Evolutionary conservation across 2,888 invertebrate species (phyloP).

Genomic region (Drosophila atroscutellata): DNA sequence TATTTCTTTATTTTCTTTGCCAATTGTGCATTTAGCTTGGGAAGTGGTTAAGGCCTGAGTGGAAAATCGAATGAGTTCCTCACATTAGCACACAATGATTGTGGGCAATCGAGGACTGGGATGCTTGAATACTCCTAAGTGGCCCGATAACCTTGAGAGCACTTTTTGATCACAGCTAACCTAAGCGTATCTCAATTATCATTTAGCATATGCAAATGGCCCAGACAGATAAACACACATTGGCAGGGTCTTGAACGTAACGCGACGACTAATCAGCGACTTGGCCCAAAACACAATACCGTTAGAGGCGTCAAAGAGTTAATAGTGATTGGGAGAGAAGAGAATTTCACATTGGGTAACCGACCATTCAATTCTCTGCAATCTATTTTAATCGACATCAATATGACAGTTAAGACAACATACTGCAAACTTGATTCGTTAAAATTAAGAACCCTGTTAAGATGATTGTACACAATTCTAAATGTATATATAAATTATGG

Average conservation of each 20-base stretch:
- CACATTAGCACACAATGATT: conserved; percentile 16
- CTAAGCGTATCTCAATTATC: conserved; percentile 44
- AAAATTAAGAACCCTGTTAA: neutral
- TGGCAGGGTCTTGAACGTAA: conserved; percentile 36
- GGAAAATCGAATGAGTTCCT: conserved; percentile 11
- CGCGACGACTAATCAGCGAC: conserved; percentile 35
- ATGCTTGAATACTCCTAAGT: neutral
- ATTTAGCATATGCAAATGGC: conserved; percentile 66
- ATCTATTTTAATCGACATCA: neutral
- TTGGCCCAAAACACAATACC: conserved; percentile 55
- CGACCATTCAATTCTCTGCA: conserved; percentile 21
- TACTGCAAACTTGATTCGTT: neutral
- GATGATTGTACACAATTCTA: neutral
- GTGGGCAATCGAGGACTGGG: neutral
- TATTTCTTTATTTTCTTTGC: conserved; percentile 11
- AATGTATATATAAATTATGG: neutral
- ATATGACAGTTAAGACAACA: neutral
- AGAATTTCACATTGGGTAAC: neutral
- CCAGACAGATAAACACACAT: conserved; percentile 77
- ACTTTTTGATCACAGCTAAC: conserved; percentile 6
- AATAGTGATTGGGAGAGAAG: conserved; percentile 14
- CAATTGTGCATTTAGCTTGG: conserved; percentile 39
- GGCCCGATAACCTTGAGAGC: conserved; percentile 60
- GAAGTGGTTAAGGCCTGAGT: conserved; percentile 38
- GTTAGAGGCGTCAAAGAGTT: conserved; percentile 63